Evolutionary conservation across 2,888 invertebrate species (phyloP).

Genomic region (Graphium colonna): DNA sequence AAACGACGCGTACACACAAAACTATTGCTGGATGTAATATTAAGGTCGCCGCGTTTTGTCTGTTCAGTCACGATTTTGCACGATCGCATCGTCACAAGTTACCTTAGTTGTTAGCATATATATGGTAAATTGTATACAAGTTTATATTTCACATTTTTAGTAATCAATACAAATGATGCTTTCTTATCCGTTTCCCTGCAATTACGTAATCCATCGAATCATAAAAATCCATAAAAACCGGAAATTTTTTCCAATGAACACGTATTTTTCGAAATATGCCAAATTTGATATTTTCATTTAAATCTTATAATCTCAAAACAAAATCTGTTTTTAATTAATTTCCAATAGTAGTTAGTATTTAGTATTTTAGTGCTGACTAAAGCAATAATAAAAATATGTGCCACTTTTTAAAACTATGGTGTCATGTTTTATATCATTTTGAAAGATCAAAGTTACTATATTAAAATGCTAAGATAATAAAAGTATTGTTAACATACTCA

Average conservation of each 20-base stretch:
- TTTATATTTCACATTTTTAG: not conserved
- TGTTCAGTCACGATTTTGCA: not conserved
- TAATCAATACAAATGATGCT: not conserved
- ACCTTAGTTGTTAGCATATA: not conserved
- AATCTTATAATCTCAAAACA: not conserved
- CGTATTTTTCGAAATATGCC: not conserved
- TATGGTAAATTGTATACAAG: not conserved
- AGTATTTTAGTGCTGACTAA: too few species aligned
- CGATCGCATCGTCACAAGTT: not conserved
- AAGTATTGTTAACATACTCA: too few species aligned
- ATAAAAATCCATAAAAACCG: not conserved
- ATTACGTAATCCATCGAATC: not conserved
- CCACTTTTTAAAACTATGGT: too few species aligned
- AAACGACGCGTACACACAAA: not conserved
- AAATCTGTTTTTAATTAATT: too few species aligned
- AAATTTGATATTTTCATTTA: not conserved
- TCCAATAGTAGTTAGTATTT: too few species aligned
- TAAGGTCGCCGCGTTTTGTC: not conserved
- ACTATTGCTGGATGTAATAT: not conserved
- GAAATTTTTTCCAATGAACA: not conserved
- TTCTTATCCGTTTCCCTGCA: not conserved
- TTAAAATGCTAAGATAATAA: too few species aligned
- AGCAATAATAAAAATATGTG: too few species aligned
- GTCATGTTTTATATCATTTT: too few species aligned
- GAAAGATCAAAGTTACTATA: too few species aligned